Evolutionary conservation across 2,888 invertebrate species (phyloP), one percentile per base, ranked within the genome.

Genomic region (Cynaeus angustus): DNA sequence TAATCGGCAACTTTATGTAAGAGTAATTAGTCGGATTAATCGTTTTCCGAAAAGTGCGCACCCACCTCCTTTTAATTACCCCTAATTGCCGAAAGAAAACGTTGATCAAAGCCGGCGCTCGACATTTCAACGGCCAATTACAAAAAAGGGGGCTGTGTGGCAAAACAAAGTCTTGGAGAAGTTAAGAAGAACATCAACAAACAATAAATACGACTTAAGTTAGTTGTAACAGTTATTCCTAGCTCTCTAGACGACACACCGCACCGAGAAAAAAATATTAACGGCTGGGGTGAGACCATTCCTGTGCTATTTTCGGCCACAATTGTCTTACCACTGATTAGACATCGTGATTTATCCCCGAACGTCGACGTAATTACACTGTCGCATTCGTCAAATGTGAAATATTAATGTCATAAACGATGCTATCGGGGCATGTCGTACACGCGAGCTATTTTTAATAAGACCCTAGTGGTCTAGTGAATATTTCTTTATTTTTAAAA

Each of bases 361-460:
- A 68, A 71, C 74, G 78, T 78, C 77, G 78, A 76, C 77, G 73
- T 78, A 79, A 77, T 79, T 80, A 80, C 76, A 70, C 75, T 70
- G 48, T 71, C 73, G 71, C 78, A 77, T 77, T 77, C 75, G 77
- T 78, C 78, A 79, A 79, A 78, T 65, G 66, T 77, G 71, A 79
- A 78, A 77, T 79, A 79, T 80, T 77, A 78, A 78, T 74, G 79
- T 77, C 80, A 80, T 72, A 75, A 73, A 71, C 69, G 73, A 74
- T 73, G 70, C 61, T 30, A 69, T 69, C 69, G 56, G 50, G 52
- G 61, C 26, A 58, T 56, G 64, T 65, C 48, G 13, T 50, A 53
- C 64, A 64, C 53, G 65, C 68, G 55, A 55, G 50, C 69, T 69
- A 69, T 69, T 69, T 69, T 69, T 69, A 69, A 69, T 69, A 59